Evolutionary conservation across 2,888 invertebrate species (phyloP).

Genomic region (Diaphora mendica): DNA sequence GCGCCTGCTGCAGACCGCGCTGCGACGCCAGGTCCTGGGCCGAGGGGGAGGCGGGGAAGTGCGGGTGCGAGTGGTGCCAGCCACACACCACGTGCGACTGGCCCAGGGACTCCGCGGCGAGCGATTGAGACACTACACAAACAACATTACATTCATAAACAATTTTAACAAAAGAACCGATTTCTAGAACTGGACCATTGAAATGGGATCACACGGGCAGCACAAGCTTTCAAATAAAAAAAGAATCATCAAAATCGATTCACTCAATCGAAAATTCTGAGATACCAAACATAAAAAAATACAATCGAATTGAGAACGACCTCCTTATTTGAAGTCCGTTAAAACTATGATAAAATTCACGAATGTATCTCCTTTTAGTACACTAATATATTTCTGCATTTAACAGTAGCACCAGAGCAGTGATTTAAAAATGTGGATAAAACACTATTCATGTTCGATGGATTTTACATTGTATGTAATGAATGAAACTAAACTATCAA

Average conservation of each 20-base stretch:
- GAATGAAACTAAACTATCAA: not conserved
- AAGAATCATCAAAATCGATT: no score
- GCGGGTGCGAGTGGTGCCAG: conserved; percentile 93
- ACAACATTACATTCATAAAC: not conserved
- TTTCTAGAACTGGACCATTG: no score
- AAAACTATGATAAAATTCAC: no score
- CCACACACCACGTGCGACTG: conserved; percentile 85
- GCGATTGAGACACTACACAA: conserved; percentile 80
- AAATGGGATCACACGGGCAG: no score
- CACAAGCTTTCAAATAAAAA: no score
- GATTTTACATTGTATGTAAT: not conserved
- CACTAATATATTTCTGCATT: no score
- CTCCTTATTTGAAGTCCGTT: no score
- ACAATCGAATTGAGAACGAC: no score
- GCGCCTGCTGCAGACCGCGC: conserved; percentile 79
- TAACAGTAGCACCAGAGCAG: not conserved
- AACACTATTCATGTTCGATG: not conserved
- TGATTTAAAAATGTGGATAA: not conserved
- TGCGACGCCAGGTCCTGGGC: conserved; percentile 89
- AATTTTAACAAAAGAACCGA: no score
- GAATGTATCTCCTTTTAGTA: no score
- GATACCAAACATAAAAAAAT: no score
- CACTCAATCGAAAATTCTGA: no score
- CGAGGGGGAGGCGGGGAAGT: conserved; percentile 90
- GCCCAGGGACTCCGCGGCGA: conserved; percentile 86